Base-by-base conservation (phyloP, 2,888 invertebrate species). In the Cataglyphis cursor region DNA sequence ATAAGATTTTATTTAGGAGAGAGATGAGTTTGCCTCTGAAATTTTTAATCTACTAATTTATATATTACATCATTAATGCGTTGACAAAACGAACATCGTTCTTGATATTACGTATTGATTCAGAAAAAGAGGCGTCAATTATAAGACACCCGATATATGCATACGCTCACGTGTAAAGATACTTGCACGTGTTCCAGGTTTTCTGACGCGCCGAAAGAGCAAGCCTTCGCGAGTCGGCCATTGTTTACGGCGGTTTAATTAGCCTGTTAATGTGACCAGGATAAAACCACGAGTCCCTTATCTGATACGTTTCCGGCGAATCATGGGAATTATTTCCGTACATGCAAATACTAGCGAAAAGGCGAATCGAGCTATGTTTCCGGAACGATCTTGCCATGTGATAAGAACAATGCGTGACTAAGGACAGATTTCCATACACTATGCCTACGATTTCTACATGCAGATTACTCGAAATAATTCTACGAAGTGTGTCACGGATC, bases 331-430 rank as follows among this genome's bases (percentile, higher is more conserved):
- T 92, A 92, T 93, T 93, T 93, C 91, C 91, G 91, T 90, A 91
- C 93, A 94, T 94, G 94, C 93, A 94, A 94, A 94, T 94, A 88
- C 89, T 89, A 85, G 87, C 90, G 92, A 93, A 91, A 92, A 91
- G 91, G 90, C 90, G 89, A 91, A 92, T 93, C 93, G 92, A 92
- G 92, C 91, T 91, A 91, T 90, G 91, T 92, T 94, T 94, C 93
- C 94, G 92, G 90, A 90, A 89, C 90, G 93, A 93, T 94, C 88
- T 86, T 78, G 38, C 31, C 80, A 48, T 64, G 68, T 72, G 88
- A 88, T 88, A 89, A 83, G 68, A 68, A 75, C 51, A 66, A 76
- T 90, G 87, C 87, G 88, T 89, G 85, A 88, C 85, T 90, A 83
- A 87, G 83, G 81, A 84, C 57, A 72, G 74, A 73, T 84, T 86